Evolutionary conservation across 1,140 invertebrate species (phyloP).

Genomic region (Zaprionus ornatus): DNA sequence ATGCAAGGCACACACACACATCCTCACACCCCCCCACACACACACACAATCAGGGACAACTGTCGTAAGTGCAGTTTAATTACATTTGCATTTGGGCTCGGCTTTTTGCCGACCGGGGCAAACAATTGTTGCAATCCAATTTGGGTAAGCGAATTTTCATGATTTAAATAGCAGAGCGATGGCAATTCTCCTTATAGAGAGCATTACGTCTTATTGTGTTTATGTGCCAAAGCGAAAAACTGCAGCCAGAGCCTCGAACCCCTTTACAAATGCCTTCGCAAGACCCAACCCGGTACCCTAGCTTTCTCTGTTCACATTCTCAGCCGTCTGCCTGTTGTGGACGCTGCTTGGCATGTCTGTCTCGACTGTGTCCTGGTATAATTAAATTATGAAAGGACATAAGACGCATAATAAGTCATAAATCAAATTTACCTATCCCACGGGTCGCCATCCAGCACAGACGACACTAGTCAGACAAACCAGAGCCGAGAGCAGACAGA

Average conservation of each 20-base stretch:
- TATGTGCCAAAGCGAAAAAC: conserved; percentile 44
- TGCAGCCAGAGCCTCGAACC: conserved; percentile 20
- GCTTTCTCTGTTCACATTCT: conserved; percentile 6
- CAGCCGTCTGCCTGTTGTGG: conserved; percentile 10
- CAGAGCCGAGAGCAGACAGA: conserved; percentile 21
- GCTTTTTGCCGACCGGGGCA: conserved; percentile 32
- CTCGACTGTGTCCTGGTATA: conserved; percentile 69
- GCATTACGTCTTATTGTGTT: conserved; percentile 51
- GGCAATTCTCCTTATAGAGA: background rate
- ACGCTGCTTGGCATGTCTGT: conserved; percentile 29
- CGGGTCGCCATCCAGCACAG: conserved; percentile 47
- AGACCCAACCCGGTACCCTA: no score
- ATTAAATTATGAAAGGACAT: conserved; percentile 84
- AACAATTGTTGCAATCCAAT: conserved; percentile 78
- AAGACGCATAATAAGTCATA: conserved; percentile 84
- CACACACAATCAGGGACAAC: conserved; percentile 4
- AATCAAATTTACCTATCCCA: conserved; percentile 83
- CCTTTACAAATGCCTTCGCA: background rate
- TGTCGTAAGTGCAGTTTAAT: conserved; percentile 76
- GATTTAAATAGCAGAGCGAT: conserved; percentile 70
- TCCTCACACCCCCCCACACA: background rate
- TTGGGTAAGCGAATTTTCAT: conserved; percentile 79
- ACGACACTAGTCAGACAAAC: background rate
- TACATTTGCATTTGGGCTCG: conserved; percentile 70
- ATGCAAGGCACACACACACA: conserved; percentile 62